A percentile compares a stretch with the other conserved stretches of the same genome.
Evolutionary conservation across 2,888 invertebrate species (phyloP).

Genomic region (Carcina quercana): DNA sequence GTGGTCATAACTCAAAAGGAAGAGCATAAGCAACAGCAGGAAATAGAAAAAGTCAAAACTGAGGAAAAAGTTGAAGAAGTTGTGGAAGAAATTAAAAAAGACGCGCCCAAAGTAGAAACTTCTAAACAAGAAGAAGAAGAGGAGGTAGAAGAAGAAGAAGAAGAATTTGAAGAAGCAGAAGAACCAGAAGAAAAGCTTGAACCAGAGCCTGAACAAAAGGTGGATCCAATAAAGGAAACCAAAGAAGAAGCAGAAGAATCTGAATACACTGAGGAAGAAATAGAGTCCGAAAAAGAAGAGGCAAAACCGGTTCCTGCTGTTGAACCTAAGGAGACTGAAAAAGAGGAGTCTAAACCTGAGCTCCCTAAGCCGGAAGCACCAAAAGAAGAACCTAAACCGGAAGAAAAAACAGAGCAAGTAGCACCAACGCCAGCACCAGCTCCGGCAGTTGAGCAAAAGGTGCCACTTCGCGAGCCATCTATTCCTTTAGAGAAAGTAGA

Average conservation of each 20-base stretch:
- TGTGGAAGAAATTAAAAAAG: conserved; percentile 6
- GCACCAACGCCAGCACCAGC: conserved; percentile 15
- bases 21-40: conserved; percentile 15
- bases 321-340: conserved; percentile 16
- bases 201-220: conserved; percentile 9
- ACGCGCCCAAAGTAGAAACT: conserved; percentile 8
- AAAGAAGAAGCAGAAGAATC: conserved; percentile 24
- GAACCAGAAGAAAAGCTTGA: conserved; percentile 15
- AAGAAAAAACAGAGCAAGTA: conserved; percentile 17
- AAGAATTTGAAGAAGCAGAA: conserved; percentile 20
- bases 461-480: conserved; percentile 54
- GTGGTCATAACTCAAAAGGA: conserved; percentile 16
- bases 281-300: conserved; percentile 21
- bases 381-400: conserved; percentile 16
- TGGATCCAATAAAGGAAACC: conserved; percentile 13
- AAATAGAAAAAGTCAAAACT: conserved; percentile 15
- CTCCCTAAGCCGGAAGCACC: too few species aligned
- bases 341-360: too few species aligned
- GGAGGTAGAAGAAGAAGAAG: conserved; percentile 18
- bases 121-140: conserved; percentile 14
- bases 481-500: conserved; percentile 62
- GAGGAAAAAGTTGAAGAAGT: conserved; percentile 12
- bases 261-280: conserved; percentile 25
- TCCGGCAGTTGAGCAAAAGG: conserved; percentile 25
- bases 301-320: conserved; percentile 12